Base-by-base conservation (phyloP, 2,888 invertebrate genomes). In the Hirudinaria manillensis region DNA sequence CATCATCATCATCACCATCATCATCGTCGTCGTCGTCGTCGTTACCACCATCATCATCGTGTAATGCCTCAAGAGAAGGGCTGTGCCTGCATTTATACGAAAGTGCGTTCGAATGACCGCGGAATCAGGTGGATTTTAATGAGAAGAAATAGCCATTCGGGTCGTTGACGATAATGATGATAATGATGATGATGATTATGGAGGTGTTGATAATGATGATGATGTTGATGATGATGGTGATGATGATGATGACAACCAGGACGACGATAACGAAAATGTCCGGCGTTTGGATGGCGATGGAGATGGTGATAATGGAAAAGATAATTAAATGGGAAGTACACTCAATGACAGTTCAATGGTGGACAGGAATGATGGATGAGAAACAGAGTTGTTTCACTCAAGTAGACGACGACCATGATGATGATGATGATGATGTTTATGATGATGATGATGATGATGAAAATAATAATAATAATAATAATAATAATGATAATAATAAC, bases 281-380 rank as follows among this genome's bases (percentile, higher is more conserved):
- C 21, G 27, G 29, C 7, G 45, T 19, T 34, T 51, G 34, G 72
- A 45, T 72, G 72, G 36, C 51, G 34, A 72, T 55, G 53, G 51
- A 36, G 72, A 29, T 72, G 72, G 34, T 72, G 72, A 72, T 72
- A 53, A 45, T 53, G 72, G 51, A 29, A 34, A 72, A 29, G 70
- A 36, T 70, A 38, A 38, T 29, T 19, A 32, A 34, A 66, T 66
- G 66, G 38, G 38, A 38, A 38, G 38, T 38, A 38, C 38, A 38
- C 38, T 38, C 38, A 38, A 38, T 38, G 38, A 38, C 38, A 38
- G 38, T 38, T 38, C 38, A 38, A 38, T 38, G 38, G 38, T 38
- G 38, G 38, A 38, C 38, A 38, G 38, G 4, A 3, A 38, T 38
- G 38, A 38, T 38, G 38, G 38, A 38, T 38, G 38, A 38, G 38